Conservation (phyloP, 2,797 vertebrate genomes). For the Onychomys torridus region DNA sequence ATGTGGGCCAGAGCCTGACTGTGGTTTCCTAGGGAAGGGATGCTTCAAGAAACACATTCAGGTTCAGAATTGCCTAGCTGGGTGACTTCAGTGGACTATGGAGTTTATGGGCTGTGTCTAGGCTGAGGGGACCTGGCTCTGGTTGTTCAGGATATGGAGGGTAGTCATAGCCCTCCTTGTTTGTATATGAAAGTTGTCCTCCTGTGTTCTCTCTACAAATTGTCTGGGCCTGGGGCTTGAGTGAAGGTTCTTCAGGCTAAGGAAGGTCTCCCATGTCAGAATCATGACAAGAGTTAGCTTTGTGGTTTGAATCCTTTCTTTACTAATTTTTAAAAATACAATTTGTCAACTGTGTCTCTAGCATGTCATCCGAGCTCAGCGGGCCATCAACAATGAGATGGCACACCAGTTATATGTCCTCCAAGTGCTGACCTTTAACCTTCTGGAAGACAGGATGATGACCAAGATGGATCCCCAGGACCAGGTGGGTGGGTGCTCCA, state of each 20-base stretch:
- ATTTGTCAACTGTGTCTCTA: constrained; percentile 73
- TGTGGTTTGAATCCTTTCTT: background rate
- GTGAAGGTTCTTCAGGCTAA: background rate
- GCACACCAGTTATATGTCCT: constrained; percentile 98
- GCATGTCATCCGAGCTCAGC: constrained; percentile 94
- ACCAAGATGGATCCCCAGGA: constrained; percentile 99
- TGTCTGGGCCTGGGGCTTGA: background rate
- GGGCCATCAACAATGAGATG: constrained; percentile 97
- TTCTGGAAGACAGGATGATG: constrained; percentile 99
- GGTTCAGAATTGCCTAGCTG: background rate
- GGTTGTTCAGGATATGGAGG: background rate
- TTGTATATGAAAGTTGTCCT: background rate
- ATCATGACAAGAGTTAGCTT: background rate
- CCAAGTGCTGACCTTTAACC: constrained; percentile 98
- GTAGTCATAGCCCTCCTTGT: background rate
- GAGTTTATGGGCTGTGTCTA: background rate
- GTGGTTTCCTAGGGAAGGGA: background rate
- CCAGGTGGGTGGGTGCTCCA: constrained; percentile 92
- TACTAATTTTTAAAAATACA: background rate
- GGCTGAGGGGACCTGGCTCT: background rate
- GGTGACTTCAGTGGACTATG: background rate
- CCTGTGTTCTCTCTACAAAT: background rate
- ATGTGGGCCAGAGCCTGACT: background rate
- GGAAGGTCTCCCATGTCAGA: background rate
- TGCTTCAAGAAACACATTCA: background rate